phyloP scores from a whole-genome alignment of 1,140 invertebrate genomes.

The Phymastichus coffea region DNA sequence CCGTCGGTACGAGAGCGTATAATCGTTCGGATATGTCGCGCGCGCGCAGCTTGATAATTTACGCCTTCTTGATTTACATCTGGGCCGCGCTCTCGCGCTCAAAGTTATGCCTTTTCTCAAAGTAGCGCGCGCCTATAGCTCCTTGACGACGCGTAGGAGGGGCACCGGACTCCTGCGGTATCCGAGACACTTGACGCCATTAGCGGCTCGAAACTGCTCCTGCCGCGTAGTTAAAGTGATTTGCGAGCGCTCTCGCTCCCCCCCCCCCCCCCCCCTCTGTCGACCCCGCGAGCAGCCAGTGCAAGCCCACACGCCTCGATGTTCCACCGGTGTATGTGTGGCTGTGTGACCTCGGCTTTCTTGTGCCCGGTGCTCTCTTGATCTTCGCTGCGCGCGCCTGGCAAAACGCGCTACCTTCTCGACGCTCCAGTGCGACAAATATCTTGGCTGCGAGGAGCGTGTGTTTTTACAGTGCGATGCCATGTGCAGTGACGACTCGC shows the following conservation, averaged over 20 bases:
- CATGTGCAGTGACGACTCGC: too few species aligned
- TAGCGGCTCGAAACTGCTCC: constrained; percentile 55
- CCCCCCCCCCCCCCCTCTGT: constrained; percentile 17
- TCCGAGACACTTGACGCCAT: constrained; percentile 56
- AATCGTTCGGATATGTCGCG: neutral
- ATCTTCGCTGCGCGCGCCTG: too few species aligned
- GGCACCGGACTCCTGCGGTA: constrained; percentile 46
- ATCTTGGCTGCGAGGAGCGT: too few species aligned
- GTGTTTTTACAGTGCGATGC: too few species aligned
- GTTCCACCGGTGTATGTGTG: too few species aligned
- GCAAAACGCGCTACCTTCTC: too few species aligned
- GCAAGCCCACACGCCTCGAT: too few species aligned
- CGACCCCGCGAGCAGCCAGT: too few species aligned
- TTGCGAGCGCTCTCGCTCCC: constrained; percentile 40
- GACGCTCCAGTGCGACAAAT: too few species aligned
- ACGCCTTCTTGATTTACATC: constrained; percentile 24
- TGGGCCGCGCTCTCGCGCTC: too few species aligned
- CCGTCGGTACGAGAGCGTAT: neutral
- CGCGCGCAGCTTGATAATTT: constrained; percentile 2
- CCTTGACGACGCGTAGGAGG: constrained; percentile 1
- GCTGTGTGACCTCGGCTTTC: too few species aligned
- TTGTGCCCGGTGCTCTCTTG: too few species aligned
- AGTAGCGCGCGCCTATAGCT: neutral
- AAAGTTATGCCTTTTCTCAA: constrained; percentile 24
- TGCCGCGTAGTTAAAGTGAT: constrained; percentile 55